A percentile compares a stretch with the other conserved stretches of the same genome.
Evolutionary conservation across 2,113 vertebrate species (phyloP).

Genomic region (Anolis carolinensis): DNA sequence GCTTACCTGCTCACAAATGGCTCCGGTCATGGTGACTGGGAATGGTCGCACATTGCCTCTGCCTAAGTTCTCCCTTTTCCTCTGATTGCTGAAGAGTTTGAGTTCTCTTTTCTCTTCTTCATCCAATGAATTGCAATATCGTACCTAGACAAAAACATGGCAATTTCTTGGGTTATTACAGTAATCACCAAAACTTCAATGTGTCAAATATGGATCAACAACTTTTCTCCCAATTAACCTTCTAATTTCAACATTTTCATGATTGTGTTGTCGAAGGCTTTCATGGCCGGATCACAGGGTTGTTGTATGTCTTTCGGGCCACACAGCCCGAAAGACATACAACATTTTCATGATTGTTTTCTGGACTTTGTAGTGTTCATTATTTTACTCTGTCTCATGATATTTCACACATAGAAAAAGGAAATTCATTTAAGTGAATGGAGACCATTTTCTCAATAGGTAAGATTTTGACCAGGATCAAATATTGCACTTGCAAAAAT

Average conservation of each 20-base stretch:
- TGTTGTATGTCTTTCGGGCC: no score
- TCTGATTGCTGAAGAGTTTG: constrained; percentile 96
- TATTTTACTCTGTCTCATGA: no score
- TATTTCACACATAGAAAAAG: background rate
- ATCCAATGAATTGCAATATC: constrained; percentile 94
- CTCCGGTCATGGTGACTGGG: constrained; percentile 96
- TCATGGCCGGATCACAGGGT: no score
- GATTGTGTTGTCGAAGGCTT: no score
- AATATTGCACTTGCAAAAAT: background rate
- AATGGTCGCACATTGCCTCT: constrained; percentile 93
- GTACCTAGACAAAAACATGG: constrained; percentile 79
- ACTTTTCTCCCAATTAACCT: background rate
- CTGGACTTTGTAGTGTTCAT: background rate
- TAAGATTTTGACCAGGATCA: background rate
- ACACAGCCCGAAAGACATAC: no score
- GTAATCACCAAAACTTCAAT: background rate
- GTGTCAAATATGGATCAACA: background rate
- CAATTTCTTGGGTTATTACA: background rate
- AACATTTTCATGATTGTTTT: background rate
- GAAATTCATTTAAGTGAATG: background rate
- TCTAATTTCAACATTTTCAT: background rate
- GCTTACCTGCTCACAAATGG: constrained; percentile 95
- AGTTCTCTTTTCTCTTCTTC: constrained; percentile 98
- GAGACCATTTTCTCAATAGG: background rate
- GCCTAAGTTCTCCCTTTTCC: constrained; percentile 94